Base-by-base conservation (phyloP, 2,113 vertebrate species). In the Holacanthus passer region DNA sequence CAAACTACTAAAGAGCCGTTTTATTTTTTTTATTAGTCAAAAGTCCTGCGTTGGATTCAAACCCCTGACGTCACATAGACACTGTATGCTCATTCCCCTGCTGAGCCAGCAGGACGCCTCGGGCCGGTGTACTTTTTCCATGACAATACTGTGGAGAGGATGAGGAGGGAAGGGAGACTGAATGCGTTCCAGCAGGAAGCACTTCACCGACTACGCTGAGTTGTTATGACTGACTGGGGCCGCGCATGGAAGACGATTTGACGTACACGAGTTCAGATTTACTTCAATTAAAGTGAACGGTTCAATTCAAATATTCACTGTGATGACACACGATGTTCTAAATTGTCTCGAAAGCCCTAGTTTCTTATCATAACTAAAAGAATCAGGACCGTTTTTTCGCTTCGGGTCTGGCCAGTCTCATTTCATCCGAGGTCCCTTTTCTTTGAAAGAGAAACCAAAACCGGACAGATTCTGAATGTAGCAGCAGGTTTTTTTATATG, bases 111-210 rank as follows among this genome's bases (percentile, higher is more conserved):
- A 84, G 88, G 86, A 81, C 22, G 79, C 91, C 87, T 79, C 69
- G 1, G 77, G 87, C 81, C 48, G 22, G 8, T 87, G 80, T 77
- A 84, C 85, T 86, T 79, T 86, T 68, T 88, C 83, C 85, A 85
- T 81, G 85, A 82, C 79, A 86, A 82, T 53, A 62, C 53, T 70
- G 66, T 53, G 68, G 64, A 86, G 78, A 59, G 79, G 74, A 76
- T 84, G 65, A 83, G 82, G 80, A 72, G 75, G 83, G 60, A 73
- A 62, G 80, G 63, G 68, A 77, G 76, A 29, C 58, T 69, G 75
- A 82, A 86, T 73, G 27, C 50, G 73, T 87, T 89, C 83, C 79
- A 85, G 85, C 87, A 91, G 87, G 88, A 90, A 91, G 80, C 89
- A 87, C 76, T 84, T 84, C 50, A 87, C 71, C 41, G 73, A 71